Base-by-base conservation (phyloP, 2,888 invertebrate genomes). In the Diploptera punctata region DNA sequence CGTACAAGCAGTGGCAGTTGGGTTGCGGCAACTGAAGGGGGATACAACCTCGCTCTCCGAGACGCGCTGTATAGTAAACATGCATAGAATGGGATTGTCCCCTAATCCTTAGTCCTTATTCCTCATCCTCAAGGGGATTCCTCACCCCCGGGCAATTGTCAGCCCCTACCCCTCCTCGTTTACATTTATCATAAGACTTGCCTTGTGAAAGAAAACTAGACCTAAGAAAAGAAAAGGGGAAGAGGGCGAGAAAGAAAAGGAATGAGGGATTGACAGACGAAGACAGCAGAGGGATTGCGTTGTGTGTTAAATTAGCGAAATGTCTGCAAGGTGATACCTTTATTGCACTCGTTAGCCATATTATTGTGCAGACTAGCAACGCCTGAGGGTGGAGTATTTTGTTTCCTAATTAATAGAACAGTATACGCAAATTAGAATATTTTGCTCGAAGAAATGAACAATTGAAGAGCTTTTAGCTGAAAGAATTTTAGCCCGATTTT, bases 101-200 rank as follows among this genome's bases (percentile, higher is more conserved):
- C 52, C 52, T 52, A 52, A 52, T 52, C 24, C 52, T 21, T 52
- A 24, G 52, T 21, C 52, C 52, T 52, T 21, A 52, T 21, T 52
- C 52, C 52, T 21, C 19, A 2, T 21, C 52, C 10, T 21, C 19
- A 52, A 21, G 52, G 52, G 52, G 21, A n/a, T 24, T 21, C 24
- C 24, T 52, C 52, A 24, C 52, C 62, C 33, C 21, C 38, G 18
- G 33, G 62, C 62, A 62, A 62, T 62, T 62, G 62, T 62, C 62
- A 38, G 10, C 3, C 29, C 60, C 16, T 47, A n/a, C 65, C 67
- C 52, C 47, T 24, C 16, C 65, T 67, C 54, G 54, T 71, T 67
- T 71, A 54, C 71, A 67, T 71, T 67, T 67, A 71, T 67, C 67
- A 67, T 71, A 67, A 38, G 71, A 49, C 31, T 67, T 67, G 67